These are phyloP conservation scores for Pandemis cinnamomeana DNA, from an alignment of 2,888 invertebrate genomes.

Conservation along the genomic window DNA sequence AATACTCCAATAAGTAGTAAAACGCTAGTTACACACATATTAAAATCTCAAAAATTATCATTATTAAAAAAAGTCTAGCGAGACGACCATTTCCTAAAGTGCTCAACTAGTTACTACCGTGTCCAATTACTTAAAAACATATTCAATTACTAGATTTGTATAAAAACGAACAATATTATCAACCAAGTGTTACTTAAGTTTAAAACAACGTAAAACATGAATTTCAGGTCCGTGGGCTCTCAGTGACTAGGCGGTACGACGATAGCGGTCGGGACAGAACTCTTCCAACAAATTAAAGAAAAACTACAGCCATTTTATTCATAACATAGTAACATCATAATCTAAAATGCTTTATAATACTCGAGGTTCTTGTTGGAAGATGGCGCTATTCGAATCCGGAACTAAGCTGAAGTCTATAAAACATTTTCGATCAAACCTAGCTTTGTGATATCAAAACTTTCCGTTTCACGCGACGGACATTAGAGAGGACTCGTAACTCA, in stretches of 20 bases:
- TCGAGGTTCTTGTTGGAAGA: constrained; percentile 62
- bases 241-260: constrained; percentile 84
- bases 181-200: constrained; percentile 78
- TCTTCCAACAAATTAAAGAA: constrained; percentile 61
- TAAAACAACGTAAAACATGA: constrained; percentile 67
- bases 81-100: constrained; percentile 77
- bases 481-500: constrained; percentile 59
- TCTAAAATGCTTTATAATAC: constrained; percentile 78
- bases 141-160: constrained; percentile 73
- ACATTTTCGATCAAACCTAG: constrained; percentile 66
- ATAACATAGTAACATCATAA: constrained; percentile 52
- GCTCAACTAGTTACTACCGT: constrained; percentile 82
- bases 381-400: constrained; percentile 53
- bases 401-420: constrained; percentile 70
- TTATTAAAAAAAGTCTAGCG: constrained; percentile 75
- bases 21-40: constrained; percentile 58
- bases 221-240: constrained; percentile 77
- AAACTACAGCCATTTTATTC: constrained; percentile 60
- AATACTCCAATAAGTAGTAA: constrained; percentile 77
- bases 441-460: constrained; percentile 62
- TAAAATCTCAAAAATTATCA: constrained; percentile 72
- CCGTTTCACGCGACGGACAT: constrained; percentile 56
- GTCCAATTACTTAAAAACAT: constrained; percentile 67
- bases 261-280: constrained; percentile 61
- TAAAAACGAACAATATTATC: constrained; percentile 80